Evolutionary conservation across 2,888 invertebrate genomes (phyloP).

Genomic region (Eristalinus aeneus): DNA sequence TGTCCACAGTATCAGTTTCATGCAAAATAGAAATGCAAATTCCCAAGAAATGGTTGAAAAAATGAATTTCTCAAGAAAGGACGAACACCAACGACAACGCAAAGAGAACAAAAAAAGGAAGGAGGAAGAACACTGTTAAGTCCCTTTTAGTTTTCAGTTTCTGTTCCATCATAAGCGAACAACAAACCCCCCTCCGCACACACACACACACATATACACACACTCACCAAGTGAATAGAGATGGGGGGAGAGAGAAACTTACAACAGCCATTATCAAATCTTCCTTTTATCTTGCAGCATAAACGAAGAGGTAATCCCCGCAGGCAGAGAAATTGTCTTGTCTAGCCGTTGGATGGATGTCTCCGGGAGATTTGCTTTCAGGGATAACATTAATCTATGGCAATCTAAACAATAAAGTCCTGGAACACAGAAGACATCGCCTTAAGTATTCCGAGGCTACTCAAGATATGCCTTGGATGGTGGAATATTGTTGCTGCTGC

Average conservation of each 20-base stretch:
- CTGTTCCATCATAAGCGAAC: background rate
- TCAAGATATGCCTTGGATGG: constrained; percentile 51
- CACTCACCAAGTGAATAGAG: too few species aligned
- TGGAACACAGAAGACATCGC: constrained; percentile 53
- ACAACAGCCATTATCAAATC: constrained; percentile 68
- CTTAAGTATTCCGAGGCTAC: constrained; percentile 65
- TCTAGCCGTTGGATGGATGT: constrained; percentile 67
- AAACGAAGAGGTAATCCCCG: constrained; percentile 69
- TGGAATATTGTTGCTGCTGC: constrained; percentile 19
- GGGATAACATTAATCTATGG: constrained; percentile 70
- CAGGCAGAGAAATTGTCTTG: constrained; percentile 69
- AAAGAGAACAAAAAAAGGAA: background rate
- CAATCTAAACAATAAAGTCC: constrained; percentile 68
- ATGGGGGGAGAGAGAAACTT: constrained; percentile 40
- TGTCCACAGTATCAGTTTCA: constrained; percentile 33
- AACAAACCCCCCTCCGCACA: background rate
- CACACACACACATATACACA: background rate
- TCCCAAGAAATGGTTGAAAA: background rate
- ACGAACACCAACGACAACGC: background rate
- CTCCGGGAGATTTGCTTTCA: constrained; percentile 68
- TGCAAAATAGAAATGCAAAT: constrained; percentile 40
- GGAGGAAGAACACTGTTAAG: constrained; percentile 18
- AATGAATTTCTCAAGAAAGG: background rate
- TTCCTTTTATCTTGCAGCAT: constrained; percentile 65
- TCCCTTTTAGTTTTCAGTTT: constrained; percentile 8